Base-by-base conservation (phyloP, 2,888 invertebrate species). In the Eugnorisma glareosa region DNA sequence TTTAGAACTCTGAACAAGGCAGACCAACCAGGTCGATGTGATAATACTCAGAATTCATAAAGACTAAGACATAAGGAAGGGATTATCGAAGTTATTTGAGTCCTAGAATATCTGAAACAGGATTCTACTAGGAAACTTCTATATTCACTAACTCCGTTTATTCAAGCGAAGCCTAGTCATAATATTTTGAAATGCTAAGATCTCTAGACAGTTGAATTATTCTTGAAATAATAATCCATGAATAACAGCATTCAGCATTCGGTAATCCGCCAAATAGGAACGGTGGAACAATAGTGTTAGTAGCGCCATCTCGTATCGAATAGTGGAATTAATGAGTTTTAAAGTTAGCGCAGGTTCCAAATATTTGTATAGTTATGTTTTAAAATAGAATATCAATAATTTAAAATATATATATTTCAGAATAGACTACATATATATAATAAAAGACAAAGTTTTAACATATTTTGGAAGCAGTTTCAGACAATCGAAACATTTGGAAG, bases 301-400 rank as follows among this genome's bases (percentile, higher is more conserved):
- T 88, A 86, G 75, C 93, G 93, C 93, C 93, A 94, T 93, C 94
- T 94, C 83, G 90, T 88, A 85, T 75, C 80, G 87, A 88, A 83
- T 92, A 91, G 87, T 45, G 7, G 73, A 87, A 90, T 83, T 83
- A 69, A 61, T 7, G 1, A 0, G 21, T 54, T 40, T 57, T 40
- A 40, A 59, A 63, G 31, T 40, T 40, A 21, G 11, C 21, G 13
- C 11, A 0, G 7, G 72, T 59, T 64, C 18, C 18, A 21, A 67
- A 24, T 15, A 37, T 67, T 59, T 64, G 31, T 8, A 35, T 37
- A 1, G 15, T 61, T 24, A 13, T 4, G 10, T 54, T 61, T 18
- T 0, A 57, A 70, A 57, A 57, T 40, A 10, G 15, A 37, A 40
- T 2, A 5, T 6, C 3, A n/a, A 61, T 40, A 45, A 57, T 45